These are phyloP conservation scores for Myrmecophaga tridactyla DNA, from an alignment of 2,113 vertebrate genomes.

Conservation along the genomic window DNA sequence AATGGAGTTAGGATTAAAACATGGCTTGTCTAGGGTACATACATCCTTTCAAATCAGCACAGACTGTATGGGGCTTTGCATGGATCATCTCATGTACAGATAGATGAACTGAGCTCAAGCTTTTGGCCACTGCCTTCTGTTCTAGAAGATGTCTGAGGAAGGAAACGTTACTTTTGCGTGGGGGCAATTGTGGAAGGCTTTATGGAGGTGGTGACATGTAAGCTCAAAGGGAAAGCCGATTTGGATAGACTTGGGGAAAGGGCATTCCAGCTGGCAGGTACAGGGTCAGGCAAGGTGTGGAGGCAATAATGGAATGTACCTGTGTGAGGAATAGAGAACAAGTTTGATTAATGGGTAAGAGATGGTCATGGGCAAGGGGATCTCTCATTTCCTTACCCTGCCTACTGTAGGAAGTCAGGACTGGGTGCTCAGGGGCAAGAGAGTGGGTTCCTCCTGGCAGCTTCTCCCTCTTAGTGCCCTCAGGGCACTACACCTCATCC, in stretches of 20 bases:
- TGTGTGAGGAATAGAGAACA: not conserved
- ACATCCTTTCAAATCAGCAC: no score
- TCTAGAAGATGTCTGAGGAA: not conserved
- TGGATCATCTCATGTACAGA: no score
- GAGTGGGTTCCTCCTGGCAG: not conserved
- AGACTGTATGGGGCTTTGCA: no score
- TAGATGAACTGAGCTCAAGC: not conserved
- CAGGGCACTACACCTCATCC: not conserved
- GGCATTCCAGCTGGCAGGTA: not conserved
- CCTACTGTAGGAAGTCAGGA: not conserved
- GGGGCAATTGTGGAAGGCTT: not conserved
- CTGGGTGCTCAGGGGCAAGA: not conserved
- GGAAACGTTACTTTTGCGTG: not conserved
- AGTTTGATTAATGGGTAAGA: not conserved
- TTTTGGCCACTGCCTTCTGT: not conserved
- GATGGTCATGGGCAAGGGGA: not conserved
- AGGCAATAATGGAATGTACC: not conserved
- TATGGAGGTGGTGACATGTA: not conserved
- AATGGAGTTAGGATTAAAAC: no score
- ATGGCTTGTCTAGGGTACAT: no score
- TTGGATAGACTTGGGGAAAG: not conserved
- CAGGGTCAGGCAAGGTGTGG: not conserved
- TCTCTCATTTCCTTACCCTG: not conserved
- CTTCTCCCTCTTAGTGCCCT: not conserved
- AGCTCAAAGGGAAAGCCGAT: constrained; percentile 3